Percentiles rank a stretch among this genome's conserved stretches.
phyloP scores from a whole-genome alignment of 2,113 vertebrate species.

The Mormyrus iriodes region DNA sequence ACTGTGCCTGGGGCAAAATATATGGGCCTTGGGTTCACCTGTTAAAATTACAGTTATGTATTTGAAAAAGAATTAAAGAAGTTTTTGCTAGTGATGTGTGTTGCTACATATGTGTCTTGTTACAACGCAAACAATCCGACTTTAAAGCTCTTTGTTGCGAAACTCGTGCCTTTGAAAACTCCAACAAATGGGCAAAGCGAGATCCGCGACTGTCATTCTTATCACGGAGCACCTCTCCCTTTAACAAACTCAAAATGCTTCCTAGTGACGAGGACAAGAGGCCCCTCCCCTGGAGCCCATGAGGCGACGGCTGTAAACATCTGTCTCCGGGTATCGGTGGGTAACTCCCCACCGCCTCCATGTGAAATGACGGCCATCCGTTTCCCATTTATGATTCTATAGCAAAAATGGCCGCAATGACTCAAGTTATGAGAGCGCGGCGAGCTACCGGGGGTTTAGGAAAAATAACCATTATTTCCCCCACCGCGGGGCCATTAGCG shows the following conservation, averaged over 20 bases:
- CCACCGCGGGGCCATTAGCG: not conserved
- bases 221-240: not conserved
- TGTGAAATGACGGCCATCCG: not conserved
- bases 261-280: not conserved
- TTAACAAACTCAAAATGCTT: not conserved
- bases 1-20: not conserved
- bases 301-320: not conserved
- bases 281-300: not conserved
- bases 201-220: not conserved
- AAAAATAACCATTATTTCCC: slow-evolving; percentile 16
- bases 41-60: not conserved
- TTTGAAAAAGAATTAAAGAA: not conserved
- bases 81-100: not conserved
- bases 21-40: not conserved
- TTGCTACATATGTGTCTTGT: not conserved
- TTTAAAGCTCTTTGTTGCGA: not conserved
- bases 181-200: not conserved
- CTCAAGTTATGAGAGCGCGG: slow-evolving; percentile 7
- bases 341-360: not conserved
- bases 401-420: slow-evolving; percentile 9
- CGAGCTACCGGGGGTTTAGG: not conserved
- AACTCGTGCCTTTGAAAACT: not conserved
- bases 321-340: not conserved
- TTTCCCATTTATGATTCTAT: slow-evolving; percentile 13
- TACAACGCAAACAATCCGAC: not conserved